Evolutionary conservation across 2,888 invertebrate species (phyloP), one percentile per base, ranked within the genome.

Genomic region (Diarsia mendica): DNA sequence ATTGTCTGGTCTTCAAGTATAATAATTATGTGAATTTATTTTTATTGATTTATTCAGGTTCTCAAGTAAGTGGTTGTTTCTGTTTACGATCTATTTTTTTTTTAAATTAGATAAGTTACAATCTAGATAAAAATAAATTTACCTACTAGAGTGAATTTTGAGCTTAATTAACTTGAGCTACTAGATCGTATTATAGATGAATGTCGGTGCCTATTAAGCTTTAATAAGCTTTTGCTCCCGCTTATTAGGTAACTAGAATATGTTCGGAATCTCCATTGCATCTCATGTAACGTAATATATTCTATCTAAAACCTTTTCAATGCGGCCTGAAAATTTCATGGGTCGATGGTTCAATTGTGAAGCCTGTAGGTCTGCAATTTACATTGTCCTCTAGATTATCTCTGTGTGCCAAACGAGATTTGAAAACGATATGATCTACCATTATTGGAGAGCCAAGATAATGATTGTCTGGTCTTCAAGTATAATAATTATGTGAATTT

Each of bases 241-340:
- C 66, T 75, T 66, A 53, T 58, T 63, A 39, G 39, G 39, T 39
- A 73, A 44, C n/a, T 46, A 48, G 67, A 77, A 75, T 67, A 66
- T 67, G 67, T 60, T 68, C 13, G 49, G 44, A 64, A 73, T 58
- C 58, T 71, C 44, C 68, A 67, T 44, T 67, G 67, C 63, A 72
- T 77, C 55, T 75, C 70, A 55, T 63, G 71, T 76, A 72, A 67
- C 72, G 58, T 55, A 61, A 66, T 77, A 74, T 44, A 87, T 73
- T 82, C 64, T 46, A 79, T 71, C 70, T 53, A 77, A 77, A 78
- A 68, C 74, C 77, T 82, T 79, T 80, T 74, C 76, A 88, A 84
- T 82, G 46, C 28, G 72, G 65, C 60, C 71, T 70, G 67, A 66
- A 78, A 79, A 88, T 87, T 88, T 87, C 80, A 87, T 76, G 88